Base-by-base conservation (phyloP, 2,797 vertebrate species). In the Leontopithecus rosalia region DNA sequence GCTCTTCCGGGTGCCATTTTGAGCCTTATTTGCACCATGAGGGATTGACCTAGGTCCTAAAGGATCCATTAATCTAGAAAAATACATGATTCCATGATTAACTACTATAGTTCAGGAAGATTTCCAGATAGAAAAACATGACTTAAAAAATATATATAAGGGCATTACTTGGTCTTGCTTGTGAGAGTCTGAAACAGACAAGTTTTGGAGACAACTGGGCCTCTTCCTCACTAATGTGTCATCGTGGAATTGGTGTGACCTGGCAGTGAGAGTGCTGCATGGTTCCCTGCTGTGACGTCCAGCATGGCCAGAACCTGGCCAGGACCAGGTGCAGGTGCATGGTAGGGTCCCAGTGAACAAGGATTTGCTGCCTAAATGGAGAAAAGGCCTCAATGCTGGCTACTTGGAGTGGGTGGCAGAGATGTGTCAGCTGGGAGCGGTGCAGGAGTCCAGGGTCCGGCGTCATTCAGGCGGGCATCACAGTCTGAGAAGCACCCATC, bases 21-120 rank as follows among this genome's bases (percentile, higher is more conserved):
- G 52, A 89, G 77, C 36, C n/a, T 92, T n/a, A 7, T 92, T 57
- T 88, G 79, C 50, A n/a, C 57, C 3, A 4, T 2, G 64, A 55
- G 36, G 81, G 24, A 46, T 92, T 93, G 83, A 52, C 82, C 7
- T 9, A 5, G 28, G 64, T 73, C 81, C 90, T 95, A 81, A 94
- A 82, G 87, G 76, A 70, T 52, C 58, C 84, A 11, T 58, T 81
- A 77, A 55, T 73, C 79, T 41, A 15, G 48, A 83, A 33, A 84
- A 73, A 46, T 70, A 70, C 1, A 1, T 1, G 39, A 79, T n/a
- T 91, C 82, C 77, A 9, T 36, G 88, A 43, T 43, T 14, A 15
- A 76, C 26, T 57, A 2, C 33, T 73, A 2, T 39, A 67, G 85
- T 41, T 50, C 79, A 72, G 61, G 64, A 72, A 30, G 70, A 55